These are phyloP conservation scores for Cheirogaleus major DNA, from an alignment of 2,797 vertebrate genomes.

Conservation along the genomic window DNA sequence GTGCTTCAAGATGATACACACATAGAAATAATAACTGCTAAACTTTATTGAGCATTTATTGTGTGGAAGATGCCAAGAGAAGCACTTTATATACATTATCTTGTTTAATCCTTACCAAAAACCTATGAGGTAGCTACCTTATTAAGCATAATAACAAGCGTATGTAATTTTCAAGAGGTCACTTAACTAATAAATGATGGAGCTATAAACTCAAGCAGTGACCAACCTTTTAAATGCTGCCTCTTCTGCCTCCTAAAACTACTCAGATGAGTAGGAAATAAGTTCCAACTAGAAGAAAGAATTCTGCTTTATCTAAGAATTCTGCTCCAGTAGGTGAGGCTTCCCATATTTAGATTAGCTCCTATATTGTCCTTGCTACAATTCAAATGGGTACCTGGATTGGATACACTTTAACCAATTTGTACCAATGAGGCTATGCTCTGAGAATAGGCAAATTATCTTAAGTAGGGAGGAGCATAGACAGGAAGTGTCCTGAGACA, in stretches of 20 bases:
- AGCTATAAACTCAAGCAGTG: not conserved
- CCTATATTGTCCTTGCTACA: not conserved
- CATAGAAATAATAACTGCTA: not conserved
- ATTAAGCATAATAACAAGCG: not conserved
- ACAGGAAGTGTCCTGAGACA: not conserved
- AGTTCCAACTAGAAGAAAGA: not conserved
- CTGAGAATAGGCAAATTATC: not conserved
- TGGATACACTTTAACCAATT: not conserved
- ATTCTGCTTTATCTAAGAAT: not conserved
- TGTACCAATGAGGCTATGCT: not conserved
- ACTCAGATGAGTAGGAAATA: not conserved
- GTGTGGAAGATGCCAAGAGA: not conserved
- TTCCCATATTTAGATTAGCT: not conserved
- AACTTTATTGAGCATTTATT: not conserved
- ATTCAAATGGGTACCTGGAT: not conserved
- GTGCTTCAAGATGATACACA: not conserved
- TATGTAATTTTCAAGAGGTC: not conserved
- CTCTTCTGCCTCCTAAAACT: not conserved
- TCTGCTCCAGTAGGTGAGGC: not conserved
- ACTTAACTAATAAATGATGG: not conserved
- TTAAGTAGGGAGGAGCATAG: not conserved
- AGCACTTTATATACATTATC: not conserved
- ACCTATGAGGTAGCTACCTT: not conserved
- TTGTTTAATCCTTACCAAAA: not conserved
- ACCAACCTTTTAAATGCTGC: not conserved